Base-by-base conservation (phyloP, 1,140 invertebrate genomes). In the Neocloeon triangulifer region DNA sequence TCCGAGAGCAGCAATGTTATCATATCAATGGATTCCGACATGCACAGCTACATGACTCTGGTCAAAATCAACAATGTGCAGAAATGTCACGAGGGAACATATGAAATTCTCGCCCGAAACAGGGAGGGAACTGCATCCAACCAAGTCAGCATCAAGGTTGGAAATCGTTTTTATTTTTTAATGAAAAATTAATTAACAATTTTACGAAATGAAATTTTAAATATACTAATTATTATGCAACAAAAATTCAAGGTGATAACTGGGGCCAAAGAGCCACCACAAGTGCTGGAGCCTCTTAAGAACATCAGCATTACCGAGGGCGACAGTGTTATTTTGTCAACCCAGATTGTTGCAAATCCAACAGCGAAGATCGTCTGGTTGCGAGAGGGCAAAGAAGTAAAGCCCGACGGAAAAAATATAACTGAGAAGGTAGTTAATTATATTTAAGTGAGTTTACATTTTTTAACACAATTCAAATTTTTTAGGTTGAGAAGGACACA, bases 21-120 rank as follows among this genome's bases (percentile, higher is more conserved):
- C 0, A 62, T 88, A 19, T 63, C 61, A 2, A 76, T 68, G 1
- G 71, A 77, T 48, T 80, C 77, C 7, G 80, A 89, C 42, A 79
- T 85, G 64, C 80, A 89, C 41, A 85, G 81, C 68, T 89, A 85
- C 43, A 73, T 67, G 33, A 81, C 72, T 39, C 67, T 73, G 10
- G 53, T 89, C 5, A 74, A 71, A 45, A 81, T 89, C 33, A 69
- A 64, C 16, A 69, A 78, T 43, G 69, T 80, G 0, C 61, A 66
- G 36, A 77, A 75, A 39, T 54, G 50, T 22, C 80, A 91, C 53
- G 80, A 86, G 54, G 89, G 88, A 15, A 67, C 59, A 9, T 94
- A 91, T 48, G 80, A 84, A 43, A 73, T 91, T 4, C 54, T 77
- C 19, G 82, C 85, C 4, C 76, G 72, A 31, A 94, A 91, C 48